A percentile compares a stretch with the other conserved stretches of the same genome.
Conservation (phyloP, 2,888 invertebrate genomes). For the Taenaris catops region DNA sequence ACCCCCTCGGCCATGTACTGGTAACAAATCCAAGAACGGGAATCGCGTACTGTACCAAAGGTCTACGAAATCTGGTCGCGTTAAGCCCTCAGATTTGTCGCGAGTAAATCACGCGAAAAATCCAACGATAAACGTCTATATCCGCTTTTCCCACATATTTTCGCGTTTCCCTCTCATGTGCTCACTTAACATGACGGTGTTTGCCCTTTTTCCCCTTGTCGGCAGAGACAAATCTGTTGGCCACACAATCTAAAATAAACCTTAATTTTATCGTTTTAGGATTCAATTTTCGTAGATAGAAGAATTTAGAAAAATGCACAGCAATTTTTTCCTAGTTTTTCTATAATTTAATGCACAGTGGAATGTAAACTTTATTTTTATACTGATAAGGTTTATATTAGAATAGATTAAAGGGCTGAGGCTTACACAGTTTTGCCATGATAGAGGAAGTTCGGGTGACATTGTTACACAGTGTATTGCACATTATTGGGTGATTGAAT, state of each 20-base stretch:
- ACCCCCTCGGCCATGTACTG: conserved; percentile 13
- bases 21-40: conserved; percentile 12
- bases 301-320: conserved; percentile 49
- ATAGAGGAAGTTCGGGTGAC: conserved; percentile 58
- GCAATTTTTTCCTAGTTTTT: conserved; percentile 42
- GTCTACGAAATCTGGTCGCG: conserved; percentile 40
- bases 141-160: conserved; percentile 79
- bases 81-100: conserved; percentile 72
- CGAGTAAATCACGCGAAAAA: conserved; percentile 75
- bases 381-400: conserved; percentile 29
- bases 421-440: conserved; percentile 29
- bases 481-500: conserved; percentile 79
- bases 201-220: conserved; percentile 68
- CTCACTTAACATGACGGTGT: conserved; percentile 78
- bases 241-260: conserved; percentile 27
- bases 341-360: not conserved
- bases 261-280: not conserved
- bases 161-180: conserved; percentile 77
- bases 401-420: not conserved
- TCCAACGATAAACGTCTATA: conserved; percentile 77
- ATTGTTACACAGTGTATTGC: conserved; percentile 77
- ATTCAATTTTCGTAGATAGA: conserved; percentile 16
- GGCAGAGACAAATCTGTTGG: conserved; percentile 31
- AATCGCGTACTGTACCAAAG: conserved; percentile 25
- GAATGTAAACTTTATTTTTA: not conserved